Evolutionary conservation across 2,113 vertebrate genomes (phyloP).

Genomic region (Caranx melampygus): DNA sequence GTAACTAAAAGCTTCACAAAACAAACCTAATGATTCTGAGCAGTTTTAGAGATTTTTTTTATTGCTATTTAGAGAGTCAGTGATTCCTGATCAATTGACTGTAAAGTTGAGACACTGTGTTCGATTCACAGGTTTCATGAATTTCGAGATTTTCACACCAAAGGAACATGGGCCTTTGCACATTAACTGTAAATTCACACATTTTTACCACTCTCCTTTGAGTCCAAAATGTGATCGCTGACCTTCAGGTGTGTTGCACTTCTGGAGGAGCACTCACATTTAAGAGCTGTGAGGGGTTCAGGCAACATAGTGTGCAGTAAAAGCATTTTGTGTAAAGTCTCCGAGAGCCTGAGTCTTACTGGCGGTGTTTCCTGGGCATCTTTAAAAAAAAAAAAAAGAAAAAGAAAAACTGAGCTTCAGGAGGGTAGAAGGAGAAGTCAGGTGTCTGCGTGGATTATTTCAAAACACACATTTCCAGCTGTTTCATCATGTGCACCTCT

Average conservation of each 20-base stretch:
- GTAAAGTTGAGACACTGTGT: neutral
- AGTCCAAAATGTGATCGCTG: neutral
- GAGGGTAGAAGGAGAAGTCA: neutral
- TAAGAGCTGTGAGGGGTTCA: neutral
- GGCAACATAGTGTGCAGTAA: neutral
- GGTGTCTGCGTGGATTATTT: neutral
- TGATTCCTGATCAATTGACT: neutral
- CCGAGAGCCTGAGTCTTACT: neutral
- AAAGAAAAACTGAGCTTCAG: neutral
- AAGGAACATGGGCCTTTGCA: neutral
- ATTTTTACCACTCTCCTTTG: neutral
- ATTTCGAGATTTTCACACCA: too few species aligned
- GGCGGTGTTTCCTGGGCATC: neutral
- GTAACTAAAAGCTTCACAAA: neutral
- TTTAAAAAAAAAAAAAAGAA: too few species aligned
- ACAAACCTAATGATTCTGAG: neutral
- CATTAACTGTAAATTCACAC: neutral
- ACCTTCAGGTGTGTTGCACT: neutral
- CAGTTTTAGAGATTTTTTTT: neutral
- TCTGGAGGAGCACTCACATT: neutral
- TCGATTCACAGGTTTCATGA: neutral
- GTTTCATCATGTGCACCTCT: slow-evolving; percentile 18
- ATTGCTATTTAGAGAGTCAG: neutral
- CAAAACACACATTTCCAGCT: slow-evolving; percentile 4
- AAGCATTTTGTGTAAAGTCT: neutral